Evolutionary conservation across 1,140 invertebrate genomes (phyloP).

Genomic region (Battus philenor): DNA sequence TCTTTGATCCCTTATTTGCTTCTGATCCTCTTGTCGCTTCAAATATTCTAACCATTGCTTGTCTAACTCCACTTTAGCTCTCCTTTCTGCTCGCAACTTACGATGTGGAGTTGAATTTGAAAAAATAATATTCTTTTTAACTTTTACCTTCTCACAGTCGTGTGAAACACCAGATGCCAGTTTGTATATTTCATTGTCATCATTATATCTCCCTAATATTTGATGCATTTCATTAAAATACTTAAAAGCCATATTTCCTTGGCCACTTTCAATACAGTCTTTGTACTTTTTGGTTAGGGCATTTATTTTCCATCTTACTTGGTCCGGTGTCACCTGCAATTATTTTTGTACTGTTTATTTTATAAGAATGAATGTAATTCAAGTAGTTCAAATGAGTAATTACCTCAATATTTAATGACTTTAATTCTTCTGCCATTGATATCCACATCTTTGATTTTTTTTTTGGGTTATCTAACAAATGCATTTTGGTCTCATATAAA

Average conservation of each 20-base stretch:
- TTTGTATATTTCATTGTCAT: slow-evolving; percentile 43
- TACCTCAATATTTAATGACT: slow-evolving; percentile 51
- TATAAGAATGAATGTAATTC: neutral
- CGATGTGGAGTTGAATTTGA: slow-evolving; percentile 39
- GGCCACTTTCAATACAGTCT: slow-evolving; percentile 50
- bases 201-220: slow-evolving; percentile 46
- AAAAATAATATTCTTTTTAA: slow-evolving; percentile 29
- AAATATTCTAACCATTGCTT: slow-evolving; percentile 57
- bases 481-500: slow-evolving; percentile 56
- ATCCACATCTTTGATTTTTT: slow-evolving; percentile 61
- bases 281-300: slow-evolving; percentile 58
- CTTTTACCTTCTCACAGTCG: slow-evolving; percentile 24
- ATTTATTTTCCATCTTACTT: slow-evolving; percentile 61
- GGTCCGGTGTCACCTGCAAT: slow-evolving; percentile 47
- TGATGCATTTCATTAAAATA: slow-evolving; percentile 64
- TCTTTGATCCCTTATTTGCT: slow-evolving; percentile 43
- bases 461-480: slow-evolving; percentile 54
- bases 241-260: slow-evolving; percentile 42
- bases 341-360: neutral
- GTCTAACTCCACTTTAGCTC: slow-evolving; percentile 52
- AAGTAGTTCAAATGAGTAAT: neutral
- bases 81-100: slow-evolving; percentile 43
- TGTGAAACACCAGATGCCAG: slow-evolving; percentile 42
- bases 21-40: slow-evolving; percentile 46
- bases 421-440: slow-evolving; percentile 54